Conservation (phyloP, 2,888 invertebrate species). For the Salpingus planirostris region DNA sequence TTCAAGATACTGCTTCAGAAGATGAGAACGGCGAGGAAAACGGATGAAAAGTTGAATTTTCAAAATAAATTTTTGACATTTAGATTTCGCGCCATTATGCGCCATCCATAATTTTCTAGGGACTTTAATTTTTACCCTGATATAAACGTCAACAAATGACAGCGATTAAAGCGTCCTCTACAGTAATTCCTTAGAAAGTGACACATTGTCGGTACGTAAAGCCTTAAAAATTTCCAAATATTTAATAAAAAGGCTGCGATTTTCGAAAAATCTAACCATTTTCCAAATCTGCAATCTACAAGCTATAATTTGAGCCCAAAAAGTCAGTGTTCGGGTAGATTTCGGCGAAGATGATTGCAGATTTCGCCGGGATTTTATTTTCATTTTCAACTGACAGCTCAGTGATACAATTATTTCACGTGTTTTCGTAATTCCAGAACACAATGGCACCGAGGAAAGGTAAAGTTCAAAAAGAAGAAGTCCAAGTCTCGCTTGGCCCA, state of each 20-base stretch:
- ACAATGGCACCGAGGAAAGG: constrained; percentile 96
- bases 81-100: too few relatives aligned
- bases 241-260: background rate
- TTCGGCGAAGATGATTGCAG: background rate
- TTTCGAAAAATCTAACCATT: constrained; percentile 1
- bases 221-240: constrained; percentile 1
- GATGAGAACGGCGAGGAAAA: too few relatives aligned
- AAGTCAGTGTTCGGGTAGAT: background rate
- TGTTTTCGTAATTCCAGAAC: constrained; percentile 5
- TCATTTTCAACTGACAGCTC: background rate
- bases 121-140: too few relatives aligned
- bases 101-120: too few relatives aligned
- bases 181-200: constrained; percentile 5
- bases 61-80: too few relatives aligned
- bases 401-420: background rate
- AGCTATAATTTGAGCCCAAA: background rate
- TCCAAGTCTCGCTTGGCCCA: constrained; percentile 90
- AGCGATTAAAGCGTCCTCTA: constrained; percentile 17
- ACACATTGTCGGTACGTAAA: constrained; percentile 9
- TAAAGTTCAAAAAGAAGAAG: constrained; percentile 94
- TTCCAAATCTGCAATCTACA: too few relatives aligned
- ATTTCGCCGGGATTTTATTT: background rate
- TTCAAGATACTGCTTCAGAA: too few relatives aligned
- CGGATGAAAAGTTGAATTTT: too few relatives aligned
- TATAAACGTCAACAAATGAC: too few relatives aligned